Percentiles rank a stretch among this genome's conserved stretches.
These are phyloP conservation scores for Echinops telfairi DNA, from an alignment of 2,113 vertebrate genomes.

Conservation along the genomic window DNA sequence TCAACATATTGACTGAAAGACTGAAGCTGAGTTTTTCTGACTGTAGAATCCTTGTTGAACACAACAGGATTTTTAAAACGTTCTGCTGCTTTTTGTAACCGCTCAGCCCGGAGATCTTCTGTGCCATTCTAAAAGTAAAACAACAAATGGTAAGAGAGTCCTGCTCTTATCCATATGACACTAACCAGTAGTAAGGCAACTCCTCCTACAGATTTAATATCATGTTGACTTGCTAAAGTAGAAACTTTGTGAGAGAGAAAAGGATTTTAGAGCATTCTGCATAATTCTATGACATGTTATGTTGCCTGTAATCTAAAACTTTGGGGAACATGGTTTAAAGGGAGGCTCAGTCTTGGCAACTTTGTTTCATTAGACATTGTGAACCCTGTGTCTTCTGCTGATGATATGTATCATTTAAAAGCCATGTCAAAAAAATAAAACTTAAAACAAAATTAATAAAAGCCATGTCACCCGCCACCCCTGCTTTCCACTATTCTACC, in stretches of 20 bases:
- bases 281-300: constrained; percentile 59
- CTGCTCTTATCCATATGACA: constrained; percentile 79
- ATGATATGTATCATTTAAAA: constrained; percentile 82
- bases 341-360: constrained; percentile 62
- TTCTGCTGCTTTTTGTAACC: constrained; percentile 94
- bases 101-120: constrained; percentile 93
- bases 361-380: constrained; percentile 64
- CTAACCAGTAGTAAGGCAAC: constrained; percentile 58
- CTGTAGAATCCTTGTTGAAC: constrained; percentile 95
- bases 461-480: constrained; percentile 59
- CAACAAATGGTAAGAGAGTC: constrained; percentile 73
- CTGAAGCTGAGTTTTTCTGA: constrained; percentile 98
- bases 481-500: constrained; percentile 66
- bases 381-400: constrained; percentile 50
- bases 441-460: background rate
- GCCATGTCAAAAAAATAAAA: constrained; percentile 45
- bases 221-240: constrained; percentile 38
- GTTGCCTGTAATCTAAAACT: constrained; percentile 60
- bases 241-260: constrained; percentile 68
- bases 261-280: constrained; percentile 65
- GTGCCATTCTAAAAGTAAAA: constrained; percentile 91
- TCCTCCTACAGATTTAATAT: constrained; percentile 77
- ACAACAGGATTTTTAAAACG: constrained; percentile 95
- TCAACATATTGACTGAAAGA: constrained; percentile 99
- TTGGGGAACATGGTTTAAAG: constrained; percentile 67